Percentiles rank a stretch among this genome's conserved stretches.
These are phyloP conservation scores for Heliconius melpomene DNA, from an alignment of 1,140 invertebrate species.

Conservation along the genomic window DNA sequence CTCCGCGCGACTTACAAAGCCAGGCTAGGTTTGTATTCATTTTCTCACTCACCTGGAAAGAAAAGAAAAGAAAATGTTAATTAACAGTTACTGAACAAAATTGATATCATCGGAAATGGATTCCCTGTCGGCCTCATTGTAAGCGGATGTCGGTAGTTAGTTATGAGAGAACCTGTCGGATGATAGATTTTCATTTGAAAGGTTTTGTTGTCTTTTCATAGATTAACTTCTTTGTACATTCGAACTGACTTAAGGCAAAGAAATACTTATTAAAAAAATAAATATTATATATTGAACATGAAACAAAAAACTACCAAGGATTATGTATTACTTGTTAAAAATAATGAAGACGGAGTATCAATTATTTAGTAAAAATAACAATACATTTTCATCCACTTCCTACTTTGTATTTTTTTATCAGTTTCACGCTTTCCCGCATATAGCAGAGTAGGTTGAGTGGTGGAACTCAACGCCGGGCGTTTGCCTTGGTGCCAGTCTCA, in stretches of 20 bases:
- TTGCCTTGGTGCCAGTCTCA: too few relatives aligned
- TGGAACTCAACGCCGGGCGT: too few relatives aligned
- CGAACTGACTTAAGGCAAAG: not conserved
- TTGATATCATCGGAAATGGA: constrained; percentile 73
- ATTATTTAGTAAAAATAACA: too few relatives aligned
- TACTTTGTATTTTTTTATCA: too few relatives aligned
- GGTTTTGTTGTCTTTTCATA: constrained; percentile 40
- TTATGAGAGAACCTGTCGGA: constrained; percentile 47
- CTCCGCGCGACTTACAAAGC: constrained; percentile 66
- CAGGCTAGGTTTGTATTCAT: constrained; percentile 67
- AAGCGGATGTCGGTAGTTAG: constrained; percentile 64
- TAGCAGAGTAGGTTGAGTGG: too few relatives aligned
- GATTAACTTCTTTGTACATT: constrained; percentile 35
- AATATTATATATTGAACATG: not conserved
- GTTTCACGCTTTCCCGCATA: too few relatives aligned
- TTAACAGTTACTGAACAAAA: constrained; percentile 79
- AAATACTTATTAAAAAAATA: not conserved
- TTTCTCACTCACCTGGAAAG: constrained; percentile 78
- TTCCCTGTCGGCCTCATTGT: constrained; percentile 67
- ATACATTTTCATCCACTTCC: too few relatives aligned
- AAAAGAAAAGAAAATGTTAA: constrained; percentile 81
- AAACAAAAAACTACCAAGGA: not conserved
- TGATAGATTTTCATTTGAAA: constrained; percentile 45
- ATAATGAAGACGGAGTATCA: too few relatives aligned
- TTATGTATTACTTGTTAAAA: too few relatives aligned